Percentiles rank a stretch among this genome's conserved stretches.
These are phyloP conservation scores for Parnassius mnemosyne DNA, from an alignment of 2,888 invertebrate genomes.

Conservation along the genomic window DNA sequence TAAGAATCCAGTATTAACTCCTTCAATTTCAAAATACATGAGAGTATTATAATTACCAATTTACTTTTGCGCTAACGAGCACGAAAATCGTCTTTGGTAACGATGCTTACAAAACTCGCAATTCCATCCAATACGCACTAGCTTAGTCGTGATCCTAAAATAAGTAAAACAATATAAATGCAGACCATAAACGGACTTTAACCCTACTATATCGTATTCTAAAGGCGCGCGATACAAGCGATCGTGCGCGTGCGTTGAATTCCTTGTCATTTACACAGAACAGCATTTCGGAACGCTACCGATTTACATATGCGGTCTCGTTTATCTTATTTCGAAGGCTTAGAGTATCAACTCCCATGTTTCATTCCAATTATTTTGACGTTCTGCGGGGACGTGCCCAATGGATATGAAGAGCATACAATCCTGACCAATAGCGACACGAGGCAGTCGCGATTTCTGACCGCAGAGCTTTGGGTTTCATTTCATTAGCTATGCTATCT, in stretches of 20 bases:
- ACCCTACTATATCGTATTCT: constrained; percentile 59
- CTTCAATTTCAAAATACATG: no score
- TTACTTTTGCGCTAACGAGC: neutral
- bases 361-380: constrained; percentile 16
- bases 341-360: constrained; percentile 36
- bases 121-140: constrained; percentile 5
- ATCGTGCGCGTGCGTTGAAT: constrained; percentile 61
- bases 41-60: neutral
- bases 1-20: no score
- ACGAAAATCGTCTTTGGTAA: neutral
- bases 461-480: constrained; percentile 14
- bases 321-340: constrained; percentile 38
- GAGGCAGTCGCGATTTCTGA: constrained; percentile 24
- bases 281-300: constrained; percentile 39
- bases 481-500: constrained; percentile 41
- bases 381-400: constrained; percentile 37
- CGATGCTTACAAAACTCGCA: neutral
- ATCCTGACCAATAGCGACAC: constrained; percentile 43
- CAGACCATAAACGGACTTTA: constrained; percentile 57
- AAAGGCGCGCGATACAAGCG: constrained; percentile 55
- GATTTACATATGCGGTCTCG: constrained; percentile 35
- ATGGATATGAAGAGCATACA: constrained; percentile 38
- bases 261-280: constrained; percentile 50
- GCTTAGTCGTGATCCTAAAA: constrained; percentile 46
- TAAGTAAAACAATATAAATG: constrained; percentile 63